phyloP scores from a whole-genome alignment of 2,888 invertebrate genomes.

The Sminthurides aquaticus region DNA sequence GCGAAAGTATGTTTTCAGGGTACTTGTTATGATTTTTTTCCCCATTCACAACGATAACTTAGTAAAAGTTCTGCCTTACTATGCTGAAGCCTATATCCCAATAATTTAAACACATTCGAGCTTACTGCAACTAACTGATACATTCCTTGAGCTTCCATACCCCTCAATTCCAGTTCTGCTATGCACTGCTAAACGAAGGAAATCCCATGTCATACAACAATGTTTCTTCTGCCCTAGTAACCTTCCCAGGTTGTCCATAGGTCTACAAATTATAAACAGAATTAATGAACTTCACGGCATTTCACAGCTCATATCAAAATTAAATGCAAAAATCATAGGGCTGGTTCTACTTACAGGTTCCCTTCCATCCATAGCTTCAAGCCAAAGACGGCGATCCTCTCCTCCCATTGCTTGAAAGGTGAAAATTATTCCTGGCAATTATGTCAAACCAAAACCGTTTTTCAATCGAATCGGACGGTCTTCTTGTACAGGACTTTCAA shows the following conservation, averaged over 20 bases:
- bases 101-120: slow-evolving; percentile 83
- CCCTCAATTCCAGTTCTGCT: slow-evolving; percentile 70
- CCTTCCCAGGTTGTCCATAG: slow-evolving; percentile 45
- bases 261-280: slow-evolving; percentile 44
- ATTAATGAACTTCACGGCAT: not conserved
- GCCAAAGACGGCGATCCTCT: slow-evolving; percentile 79
- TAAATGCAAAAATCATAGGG: not conserved
- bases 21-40: slow-evolving; percentile 94
- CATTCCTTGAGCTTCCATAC: slow-evolving; percentile 90
- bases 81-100: slow-evolving; percentile 69
- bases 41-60: slow-evolving; percentile 79
- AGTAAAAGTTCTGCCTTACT: slow-evolving; percentile 60
- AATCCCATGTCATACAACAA: slow-evolving; percentile 83
- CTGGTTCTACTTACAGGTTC: slow-evolving; percentile 62
- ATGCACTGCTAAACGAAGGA: slow-evolving; percentile 81
- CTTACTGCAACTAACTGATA: slow-evolving; percentile 91
- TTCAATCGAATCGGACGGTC: slow-evolving; percentile 80
- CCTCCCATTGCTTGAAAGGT: slow-evolving; percentile 89
- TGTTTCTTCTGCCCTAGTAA: slow-evolving; percentile 59
- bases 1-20: slow-evolving; percentile 89
- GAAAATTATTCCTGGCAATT: slow-evolving; percentile 62
- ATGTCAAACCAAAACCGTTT: slow-evolving; percentile 88
- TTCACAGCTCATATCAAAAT: not conserved
- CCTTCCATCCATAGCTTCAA: slow-evolving; percentile 89
- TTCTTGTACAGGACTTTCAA: slow-evolving; percentile 63